Base-by-base conservation (phyloP, 1,140 invertebrate species). In the Popillia japonica region DNA sequence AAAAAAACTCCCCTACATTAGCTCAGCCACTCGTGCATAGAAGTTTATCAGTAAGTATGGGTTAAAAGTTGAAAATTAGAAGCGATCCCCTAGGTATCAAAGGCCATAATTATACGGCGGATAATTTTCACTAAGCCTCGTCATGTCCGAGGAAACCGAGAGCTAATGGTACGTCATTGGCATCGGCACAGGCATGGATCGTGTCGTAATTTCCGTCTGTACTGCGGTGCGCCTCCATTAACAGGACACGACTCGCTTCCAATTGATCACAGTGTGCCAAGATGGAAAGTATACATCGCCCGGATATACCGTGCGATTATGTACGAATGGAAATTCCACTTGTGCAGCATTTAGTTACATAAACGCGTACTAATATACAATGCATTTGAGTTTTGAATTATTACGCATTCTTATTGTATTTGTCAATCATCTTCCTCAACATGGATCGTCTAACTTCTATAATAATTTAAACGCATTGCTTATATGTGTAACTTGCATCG, bases 1-100 rank as follows among this genome's bases (percentile, higher is more conserved):
- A 55, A 55, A 55, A 55, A 17, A 17, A 0, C 48, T 34, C 27
- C 27, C 11, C 14, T 55, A 55, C 48, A 55, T 55, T 55, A 17
- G 48, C 17, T 55, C 14, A n/a, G 14, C 17, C 48, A 55, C 48
- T 17, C 48, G 48, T 55, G 48, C 48, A 55, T 55, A 17, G 48
- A 17, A n/a, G 48, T 17, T n/a, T 10, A 48, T n/a, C 44, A 11
- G 44, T 14, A n/a, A 10, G 44, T 34, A 48, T 17, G 48, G 48
- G 48, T 55, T 55, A 55, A 55, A 55, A 55, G 48, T 55, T 55
- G 48, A 55, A 55, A 55, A 55, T 55, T 55, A 55, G 48, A 55
- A 55, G 48, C 48, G 48, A 55, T 14, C 48, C 48, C 14, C 17
- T 7, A 14, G 48, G 48, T 17, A 14, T 55, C 48, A 55, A 55